Evolutionary conservation across 2,113 vertebrate species (phyloP).

Genomic region (Laterallus jamaicensis): DNA sequence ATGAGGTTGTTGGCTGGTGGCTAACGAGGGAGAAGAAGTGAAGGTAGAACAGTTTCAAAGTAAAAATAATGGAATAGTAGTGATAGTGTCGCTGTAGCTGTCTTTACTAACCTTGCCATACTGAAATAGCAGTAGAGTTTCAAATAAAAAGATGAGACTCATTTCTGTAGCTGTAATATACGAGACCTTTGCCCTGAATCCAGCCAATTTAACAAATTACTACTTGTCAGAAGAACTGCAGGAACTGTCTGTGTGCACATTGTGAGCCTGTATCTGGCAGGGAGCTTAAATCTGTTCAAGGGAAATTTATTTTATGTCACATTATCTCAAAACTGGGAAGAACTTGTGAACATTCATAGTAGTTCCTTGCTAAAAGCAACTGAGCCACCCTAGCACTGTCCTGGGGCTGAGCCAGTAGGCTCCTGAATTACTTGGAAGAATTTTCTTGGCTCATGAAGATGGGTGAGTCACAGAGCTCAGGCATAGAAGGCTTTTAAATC

Average conservation of each 20-base stretch:
- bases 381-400: neutral
- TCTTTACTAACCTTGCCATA: neutral
- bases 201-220: constrained; percentile 23
- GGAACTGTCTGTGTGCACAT: neutral
- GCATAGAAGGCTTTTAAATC: neutral
- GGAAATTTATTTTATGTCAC: neutral
- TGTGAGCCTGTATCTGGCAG: neutral
- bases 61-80: neutral
- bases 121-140: neutral
- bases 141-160: constrained; percentile 12
- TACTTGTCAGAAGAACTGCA: neutral
- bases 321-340: neutral
- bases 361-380: neutral
- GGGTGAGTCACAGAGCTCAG: neutral
- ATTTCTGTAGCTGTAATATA: constrained; percentile 4
- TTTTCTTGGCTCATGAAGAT: neutral
- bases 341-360: neutral
- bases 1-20: neutral
- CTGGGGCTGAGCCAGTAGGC: neutral
- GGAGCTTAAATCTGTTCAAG: neutral
- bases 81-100: neutral
- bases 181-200: neutral
- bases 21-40: neutral
- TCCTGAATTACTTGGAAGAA: neutral
- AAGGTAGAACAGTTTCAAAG: neutral